phyloP scores from a whole-genome alignment of 2,113 vertebrate genomes.

The Macrotus californicus region DNA sequence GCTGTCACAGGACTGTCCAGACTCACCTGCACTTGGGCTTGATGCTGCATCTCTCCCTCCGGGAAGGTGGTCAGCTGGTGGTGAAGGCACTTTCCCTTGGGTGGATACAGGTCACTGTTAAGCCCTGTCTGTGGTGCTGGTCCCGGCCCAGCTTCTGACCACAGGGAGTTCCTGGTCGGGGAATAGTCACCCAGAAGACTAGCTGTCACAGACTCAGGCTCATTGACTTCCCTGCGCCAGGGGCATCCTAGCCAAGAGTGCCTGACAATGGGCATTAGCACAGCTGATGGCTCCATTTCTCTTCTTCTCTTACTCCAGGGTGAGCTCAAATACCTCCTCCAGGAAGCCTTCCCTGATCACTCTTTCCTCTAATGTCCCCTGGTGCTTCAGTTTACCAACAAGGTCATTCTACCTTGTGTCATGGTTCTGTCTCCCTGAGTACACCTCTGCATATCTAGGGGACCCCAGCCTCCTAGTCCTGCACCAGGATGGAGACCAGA shows the following conservation, averaged over 20 bases:
- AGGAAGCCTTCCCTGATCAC: background rate
- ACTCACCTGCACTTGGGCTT: background rate
- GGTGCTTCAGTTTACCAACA: background rate
- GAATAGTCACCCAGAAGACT: background rate
- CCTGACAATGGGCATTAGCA: background rate
- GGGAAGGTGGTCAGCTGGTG: background rate
- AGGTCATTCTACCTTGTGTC: background rate
- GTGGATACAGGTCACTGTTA: background rate
- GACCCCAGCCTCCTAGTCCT: background rate
- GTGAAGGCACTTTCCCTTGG: too few relatives aligned
- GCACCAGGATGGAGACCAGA: background rate
- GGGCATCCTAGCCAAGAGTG: background rate
- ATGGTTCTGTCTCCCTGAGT: background rate
- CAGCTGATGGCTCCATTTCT: background rate
- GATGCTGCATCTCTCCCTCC: rapidly evolving
- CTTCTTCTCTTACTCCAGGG: background rate
- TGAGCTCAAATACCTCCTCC: background rate
- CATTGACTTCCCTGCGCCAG: background rate
- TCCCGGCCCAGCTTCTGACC: background rate
- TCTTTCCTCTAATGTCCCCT: background rate
- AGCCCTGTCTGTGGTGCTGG: background rate
- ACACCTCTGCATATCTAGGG: background rate
- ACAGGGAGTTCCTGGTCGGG: background rate
- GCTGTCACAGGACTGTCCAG: background rate
- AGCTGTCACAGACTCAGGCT: background rate